Evolutionary conservation across 2,888 invertebrate genomes (phyloP).

Genomic region (Himalopsyche anomala): DNA sequence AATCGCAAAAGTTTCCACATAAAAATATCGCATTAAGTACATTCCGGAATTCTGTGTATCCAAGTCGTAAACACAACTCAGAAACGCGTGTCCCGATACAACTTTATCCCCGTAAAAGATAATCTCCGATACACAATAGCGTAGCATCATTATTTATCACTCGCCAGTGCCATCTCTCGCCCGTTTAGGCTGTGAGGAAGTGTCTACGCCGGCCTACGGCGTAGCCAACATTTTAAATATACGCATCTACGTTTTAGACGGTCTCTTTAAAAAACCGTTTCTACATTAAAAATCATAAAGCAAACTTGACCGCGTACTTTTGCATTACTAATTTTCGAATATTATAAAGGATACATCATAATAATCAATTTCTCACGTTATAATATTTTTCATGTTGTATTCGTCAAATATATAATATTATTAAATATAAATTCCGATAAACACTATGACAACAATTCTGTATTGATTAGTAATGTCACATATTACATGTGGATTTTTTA

Average conservation of each 20-base stretch:
- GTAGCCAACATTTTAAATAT: neutral
- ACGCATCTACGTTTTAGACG: neutral
- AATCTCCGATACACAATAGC: constrained; percentile 54
- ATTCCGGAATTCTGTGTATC: constrained; percentile 5
- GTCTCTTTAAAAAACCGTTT: too few relatives aligned
- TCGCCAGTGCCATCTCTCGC: constrained; percentile 52
- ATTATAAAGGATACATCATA: too few relatives aligned
- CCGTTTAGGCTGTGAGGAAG: constrained; percentile 26
- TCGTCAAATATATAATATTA: too few relatives aligned
- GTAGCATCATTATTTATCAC: constrained; percentile 59
- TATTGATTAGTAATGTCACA: too few relatives aligned
- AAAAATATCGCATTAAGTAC: constrained; percentile 14
- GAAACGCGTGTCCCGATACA: constrained; percentile 36
- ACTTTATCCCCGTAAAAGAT: constrained; percentile 53
- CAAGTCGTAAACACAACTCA: constrained; percentile 41
- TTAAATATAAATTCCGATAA: too few relatives aligned
- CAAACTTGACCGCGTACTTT: too few relatives aligned
- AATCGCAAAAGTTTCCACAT: constrained; percentile 18
- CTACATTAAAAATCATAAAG: too few relatives aligned
- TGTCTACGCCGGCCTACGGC: neutral
- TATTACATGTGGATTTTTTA: neutral
- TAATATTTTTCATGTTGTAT: too few relatives aligned
- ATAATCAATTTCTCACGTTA: too few relatives aligned
- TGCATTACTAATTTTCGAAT: too few relatives aligned
- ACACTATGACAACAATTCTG: too few relatives aligned